phyloP scores from a whole-genome alignment of 2,797 vertebrate species.

The Hoplostethus mediterraneus region DNA sequence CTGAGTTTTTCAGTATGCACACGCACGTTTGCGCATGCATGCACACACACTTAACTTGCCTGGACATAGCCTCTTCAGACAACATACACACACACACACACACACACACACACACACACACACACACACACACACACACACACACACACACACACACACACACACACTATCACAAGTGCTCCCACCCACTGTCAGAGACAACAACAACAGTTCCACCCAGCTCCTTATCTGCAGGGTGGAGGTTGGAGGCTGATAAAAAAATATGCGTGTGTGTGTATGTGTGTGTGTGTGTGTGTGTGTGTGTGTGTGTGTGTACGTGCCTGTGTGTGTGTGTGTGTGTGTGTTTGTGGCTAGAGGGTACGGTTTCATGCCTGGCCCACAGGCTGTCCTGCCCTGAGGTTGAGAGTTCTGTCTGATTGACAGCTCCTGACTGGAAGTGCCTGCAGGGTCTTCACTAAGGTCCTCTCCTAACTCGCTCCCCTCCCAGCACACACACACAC shows the following conservation, averaged over 20 bases:
- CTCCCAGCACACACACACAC: background rate
- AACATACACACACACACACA: background rate
- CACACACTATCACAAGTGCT: constrained; percentile 12
- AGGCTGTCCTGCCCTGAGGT: constrained; percentile 42
- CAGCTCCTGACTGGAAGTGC: constrained; percentile 32
- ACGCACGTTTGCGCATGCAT: background rate
- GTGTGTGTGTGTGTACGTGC: constrained; percentile 8
- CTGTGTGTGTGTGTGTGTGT: constrained; percentile 14
- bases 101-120: constrained; percentile 9
- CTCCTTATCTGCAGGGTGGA: constrained; percentile 50
- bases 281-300: constrained; percentile 10
- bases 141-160: constrained; percentile 10
- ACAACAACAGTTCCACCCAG: constrained; percentile 46
- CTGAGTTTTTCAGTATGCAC: constrained; percentile 10
- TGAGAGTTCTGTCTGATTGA: constrained; percentile 37
- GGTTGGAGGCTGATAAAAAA: constrained; percentile 49
- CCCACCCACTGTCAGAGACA: constrained; percentile 32
- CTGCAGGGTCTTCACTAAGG: constrained; percentile 14
- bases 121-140: constrained; percentile 12
- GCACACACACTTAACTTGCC: background rate
- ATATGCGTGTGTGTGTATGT: background rate
- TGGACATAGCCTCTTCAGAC: background rate
- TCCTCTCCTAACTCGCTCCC: background rate
- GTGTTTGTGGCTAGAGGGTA: constrained; percentile 25
- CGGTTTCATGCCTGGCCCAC: constrained; percentile 18